These are phyloP conservation scores for Syngnathus acus DNA, from an alignment of 2,797 vertebrate species.

Conservation along the genomic window DNA sequence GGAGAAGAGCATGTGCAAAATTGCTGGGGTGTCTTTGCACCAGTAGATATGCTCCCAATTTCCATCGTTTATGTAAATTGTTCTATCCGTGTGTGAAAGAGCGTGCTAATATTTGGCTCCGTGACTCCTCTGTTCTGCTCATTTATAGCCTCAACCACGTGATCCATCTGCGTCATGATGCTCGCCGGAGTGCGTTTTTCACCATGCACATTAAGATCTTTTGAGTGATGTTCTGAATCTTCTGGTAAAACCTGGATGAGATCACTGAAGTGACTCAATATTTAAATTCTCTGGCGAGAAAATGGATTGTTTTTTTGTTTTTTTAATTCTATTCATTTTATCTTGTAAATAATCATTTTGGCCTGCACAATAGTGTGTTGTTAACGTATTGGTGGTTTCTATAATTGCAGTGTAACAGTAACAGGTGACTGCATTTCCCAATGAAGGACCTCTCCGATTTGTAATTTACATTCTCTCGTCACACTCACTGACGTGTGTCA, in stretches of 20 bases:
- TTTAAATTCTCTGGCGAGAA: no score
- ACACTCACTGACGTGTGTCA: background rate
- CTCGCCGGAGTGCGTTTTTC: background rate
- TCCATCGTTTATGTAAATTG: constrained; percentile 24
- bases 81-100: background rate
- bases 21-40: constrained; percentile 20
- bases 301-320: no score
- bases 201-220: background rate
- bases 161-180: background rate
- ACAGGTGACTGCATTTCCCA: no score
- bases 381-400: no score
- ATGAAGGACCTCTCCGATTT: no score
- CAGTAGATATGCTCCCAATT: constrained; percentile 19
- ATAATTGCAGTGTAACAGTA: no score
- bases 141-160: background rate
- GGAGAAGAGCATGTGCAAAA: constrained; percentile 11
- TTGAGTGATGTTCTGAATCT: background rate
- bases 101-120: background rate
- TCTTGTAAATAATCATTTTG: background rate
- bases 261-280: background rate
- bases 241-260: background rate
- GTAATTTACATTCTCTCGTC: background rate
- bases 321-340: background rate
- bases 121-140: background rate
- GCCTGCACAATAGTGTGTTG: no score